Conservation (phyloP, 2,888 invertebrate genomes). For the Amiota mariae region DNA sequence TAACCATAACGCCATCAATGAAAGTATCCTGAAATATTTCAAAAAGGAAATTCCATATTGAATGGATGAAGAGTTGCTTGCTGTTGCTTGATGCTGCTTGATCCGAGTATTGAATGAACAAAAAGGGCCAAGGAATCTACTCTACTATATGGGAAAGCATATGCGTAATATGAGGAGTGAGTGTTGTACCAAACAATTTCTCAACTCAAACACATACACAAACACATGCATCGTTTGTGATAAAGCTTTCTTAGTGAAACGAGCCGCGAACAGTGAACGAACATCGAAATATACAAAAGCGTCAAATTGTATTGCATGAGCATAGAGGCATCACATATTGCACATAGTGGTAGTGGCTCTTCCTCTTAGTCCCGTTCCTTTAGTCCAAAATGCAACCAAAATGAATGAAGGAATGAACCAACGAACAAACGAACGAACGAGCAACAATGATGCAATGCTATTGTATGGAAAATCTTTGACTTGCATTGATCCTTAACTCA, state of each 20-base stretch:
- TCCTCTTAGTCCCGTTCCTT: not conserved
- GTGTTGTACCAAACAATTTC: not conserved
- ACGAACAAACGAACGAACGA: not conserved
- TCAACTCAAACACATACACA: not conserved
- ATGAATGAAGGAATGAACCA: not conserved
- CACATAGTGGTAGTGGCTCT: not conserved
- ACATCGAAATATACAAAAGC: not conserved
- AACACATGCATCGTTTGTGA: not conserved
- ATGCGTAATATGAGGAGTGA: not conserved
- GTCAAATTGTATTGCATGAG: slow-evolving; percentile 11
- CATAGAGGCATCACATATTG: not conserved
- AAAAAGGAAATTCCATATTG: too few relatives aligned
- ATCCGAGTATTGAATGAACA: too few relatives aligned
- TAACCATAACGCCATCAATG: too few relatives aligned
- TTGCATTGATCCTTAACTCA: not conserved
- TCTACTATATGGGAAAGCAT: not conserved
- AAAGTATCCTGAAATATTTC: too few relatives aligned
- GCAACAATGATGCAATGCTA: too few relatives aligned
- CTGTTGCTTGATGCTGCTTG: too few relatives aligned
- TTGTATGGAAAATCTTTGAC: not conserved
- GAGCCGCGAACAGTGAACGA: not conserved
- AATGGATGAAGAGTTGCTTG: too few relatives aligned
- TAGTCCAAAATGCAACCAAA: not conserved
- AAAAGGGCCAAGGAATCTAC: too few relatives aligned
- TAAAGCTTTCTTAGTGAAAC: not conserved